These are phyloP conservation scores for Burhinus oedicnemus DNA, from an alignment of 2,113 vertebrate genomes.

Conservation along the genomic window DNA sequence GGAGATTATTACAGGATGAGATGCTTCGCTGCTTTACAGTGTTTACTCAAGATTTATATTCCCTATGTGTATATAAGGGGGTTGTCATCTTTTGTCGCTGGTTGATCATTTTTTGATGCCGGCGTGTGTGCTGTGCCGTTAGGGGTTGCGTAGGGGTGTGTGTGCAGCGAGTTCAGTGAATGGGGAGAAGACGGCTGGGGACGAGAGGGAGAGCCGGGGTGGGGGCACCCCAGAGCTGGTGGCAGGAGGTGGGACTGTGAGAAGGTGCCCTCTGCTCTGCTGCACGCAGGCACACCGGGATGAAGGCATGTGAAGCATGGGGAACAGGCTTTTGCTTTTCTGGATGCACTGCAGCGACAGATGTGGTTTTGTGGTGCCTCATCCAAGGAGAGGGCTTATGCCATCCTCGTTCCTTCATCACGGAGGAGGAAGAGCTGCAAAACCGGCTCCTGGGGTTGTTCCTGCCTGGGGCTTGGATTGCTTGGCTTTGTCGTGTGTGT, in stretches of 20 bases:
- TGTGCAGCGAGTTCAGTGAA: neutral
- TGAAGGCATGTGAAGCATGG: accelerated
- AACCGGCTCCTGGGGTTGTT: neutral
- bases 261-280: neutral
- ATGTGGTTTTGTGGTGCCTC: neutral
- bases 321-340: neutral
- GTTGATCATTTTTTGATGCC: neutral
- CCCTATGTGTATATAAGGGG: neutral
- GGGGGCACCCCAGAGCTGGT: neutral
- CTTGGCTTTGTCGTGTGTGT: neutral
- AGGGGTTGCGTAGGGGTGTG: neutral
- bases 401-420: neutral
- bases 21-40: constrained; percentile 56
- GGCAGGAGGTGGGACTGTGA: neutral
- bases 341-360: neutral
- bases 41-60: constrained; percentile 69
- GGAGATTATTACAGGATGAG: constrained; percentile 63
- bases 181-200: neutral
- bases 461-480: neutral
- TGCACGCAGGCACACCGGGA: neutral
- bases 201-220: neutral
- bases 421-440: neutral
- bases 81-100: neutral
- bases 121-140: accelerated
- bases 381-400: neutral